Base-by-base conservation (phyloP, 2,113 vertebrate species). In the Butorides virescens region DNA sequence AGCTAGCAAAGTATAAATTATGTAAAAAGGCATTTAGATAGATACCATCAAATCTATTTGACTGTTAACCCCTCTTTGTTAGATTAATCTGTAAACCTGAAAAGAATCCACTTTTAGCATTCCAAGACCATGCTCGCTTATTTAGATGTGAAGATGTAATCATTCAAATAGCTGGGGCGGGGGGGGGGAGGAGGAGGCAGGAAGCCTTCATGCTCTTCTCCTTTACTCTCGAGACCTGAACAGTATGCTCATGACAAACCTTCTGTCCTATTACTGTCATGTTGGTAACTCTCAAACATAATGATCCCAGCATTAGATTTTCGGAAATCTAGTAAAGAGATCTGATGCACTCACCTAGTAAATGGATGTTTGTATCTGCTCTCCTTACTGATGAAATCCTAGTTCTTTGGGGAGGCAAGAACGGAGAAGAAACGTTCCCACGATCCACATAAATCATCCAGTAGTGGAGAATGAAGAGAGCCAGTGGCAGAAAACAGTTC, bases 1-100 rank as follows among this genome's bases (percentile, higher is more conserved):
- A 97, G 88, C 96, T 82, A 73, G 95, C 87, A 96, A 98, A 95
- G 95, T 95, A 97, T 72, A 95, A 97, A 97, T 94, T 95, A 89
- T 79, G 92, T 96, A 94, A 95, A 96, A 97, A 97, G 96, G 75
- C 77, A 94, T 95, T 95, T 96, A 96, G 93, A 89, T 91, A 90
- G 95, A 96, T 94, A 94, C 50, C 75, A 86, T 93, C 93, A 93
- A 81, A 62, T 92, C 89, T 93, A 90, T 88, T 95, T 95, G 90
- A 80, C 93, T 96, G 91, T 92, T 95, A 94, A 95, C 90, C 95
- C 95, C 96, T 97, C 80, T 96, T 93, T 93, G 89, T 94, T 97
- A 95, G 90, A 96, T 90, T 95, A 91, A 96, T 97, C 85, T 77
- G 90, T 70, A 94, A 95, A 89, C 58, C 78, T 86, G 78, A 91